Percentiles rank a stretch among this genome's conserved stretches.
Conservation (phyloP, 1,140 invertebrate species). For the Drosophila kohkoa region DNA sequence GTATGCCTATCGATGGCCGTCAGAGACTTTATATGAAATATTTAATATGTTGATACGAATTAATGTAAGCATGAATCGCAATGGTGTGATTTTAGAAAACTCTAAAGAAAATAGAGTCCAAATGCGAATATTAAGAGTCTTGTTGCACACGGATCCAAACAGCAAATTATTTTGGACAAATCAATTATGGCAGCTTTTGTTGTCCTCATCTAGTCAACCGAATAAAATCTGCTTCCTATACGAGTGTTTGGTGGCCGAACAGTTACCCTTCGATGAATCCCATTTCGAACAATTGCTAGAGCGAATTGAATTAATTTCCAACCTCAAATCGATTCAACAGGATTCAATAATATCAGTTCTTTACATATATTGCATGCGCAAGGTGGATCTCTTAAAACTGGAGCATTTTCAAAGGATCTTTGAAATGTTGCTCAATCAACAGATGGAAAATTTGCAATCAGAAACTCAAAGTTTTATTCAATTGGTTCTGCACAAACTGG, state of each 20-base stretch:
- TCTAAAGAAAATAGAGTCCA: background rate
- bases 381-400: background rate
- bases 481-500: background rate
- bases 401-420: background rate
- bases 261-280: background rate
- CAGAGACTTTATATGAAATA: background rate
- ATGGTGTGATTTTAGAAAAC: background rate
- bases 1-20: background rate
- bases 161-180: background rate
- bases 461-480: background rate
- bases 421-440: background rate
- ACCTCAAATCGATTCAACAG: background rate
- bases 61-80: background rate
- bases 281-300: background rate
- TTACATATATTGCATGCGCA: background rate
- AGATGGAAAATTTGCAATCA: background rate
- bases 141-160: background rate
- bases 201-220: background rate
- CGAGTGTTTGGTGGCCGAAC: background rate
- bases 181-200: background rate
- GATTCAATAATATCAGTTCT: conserved; percentile 7
- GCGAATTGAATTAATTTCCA: background rate
- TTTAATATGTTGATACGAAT: background rate
- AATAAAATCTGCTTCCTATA: background rate
- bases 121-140: background rate